phyloP scores from a whole-genome alignment of 2,113 vertebrate species.

The Chascanopsetta lugubris region DNA sequence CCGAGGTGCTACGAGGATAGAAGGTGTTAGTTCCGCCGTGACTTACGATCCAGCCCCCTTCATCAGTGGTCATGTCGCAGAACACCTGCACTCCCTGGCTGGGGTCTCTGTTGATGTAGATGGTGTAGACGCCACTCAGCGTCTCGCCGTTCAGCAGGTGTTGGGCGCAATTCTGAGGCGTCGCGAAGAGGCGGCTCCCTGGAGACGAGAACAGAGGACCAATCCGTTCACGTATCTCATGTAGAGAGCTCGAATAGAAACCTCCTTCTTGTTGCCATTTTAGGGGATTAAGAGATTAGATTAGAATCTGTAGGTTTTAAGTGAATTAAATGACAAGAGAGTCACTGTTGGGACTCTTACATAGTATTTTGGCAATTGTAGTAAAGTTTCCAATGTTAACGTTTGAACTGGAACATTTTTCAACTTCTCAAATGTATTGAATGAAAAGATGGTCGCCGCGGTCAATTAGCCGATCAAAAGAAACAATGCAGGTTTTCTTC shows the following conservation, averaged over 20 bases:
- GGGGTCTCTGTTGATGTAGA: slow-evolving; percentile 91
- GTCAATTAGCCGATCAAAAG: no score
- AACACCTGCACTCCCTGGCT: slow-evolving; percentile 92
- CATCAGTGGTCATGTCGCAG: slow-evolving; percentile 95
- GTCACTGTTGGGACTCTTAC: no score
- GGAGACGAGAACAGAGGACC: slow-evolving; percentile 32
- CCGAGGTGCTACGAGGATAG: background rate
- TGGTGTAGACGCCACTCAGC: slow-evolving; percentile 90
- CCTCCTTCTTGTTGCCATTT: no score
- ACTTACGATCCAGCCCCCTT: slow-evolving; percentile 98
- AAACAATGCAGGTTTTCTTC: no score
- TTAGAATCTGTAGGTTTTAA: no score
- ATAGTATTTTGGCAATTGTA: no score
- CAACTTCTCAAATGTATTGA: no score
- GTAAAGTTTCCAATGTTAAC: no score
- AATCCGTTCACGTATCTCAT: slow-evolving; percentile 1
- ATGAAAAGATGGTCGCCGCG: no score
- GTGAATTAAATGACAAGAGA: no score
- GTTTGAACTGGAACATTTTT: no score
- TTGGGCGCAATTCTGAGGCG: slow-evolving; percentile 96
- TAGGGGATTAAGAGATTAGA: no score
- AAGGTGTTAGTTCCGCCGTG: slow-evolving; percentile 3
- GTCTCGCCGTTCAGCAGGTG: slow-evolving; percentile 94
- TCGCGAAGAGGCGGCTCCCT: slow-evolving; percentile 92
- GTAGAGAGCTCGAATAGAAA: background rate